These are phyloP conservation scores for Molossus alvarezi DNA, from an alignment of 2,797 vertebrate genomes.

Conservation along the genomic window DNA sequence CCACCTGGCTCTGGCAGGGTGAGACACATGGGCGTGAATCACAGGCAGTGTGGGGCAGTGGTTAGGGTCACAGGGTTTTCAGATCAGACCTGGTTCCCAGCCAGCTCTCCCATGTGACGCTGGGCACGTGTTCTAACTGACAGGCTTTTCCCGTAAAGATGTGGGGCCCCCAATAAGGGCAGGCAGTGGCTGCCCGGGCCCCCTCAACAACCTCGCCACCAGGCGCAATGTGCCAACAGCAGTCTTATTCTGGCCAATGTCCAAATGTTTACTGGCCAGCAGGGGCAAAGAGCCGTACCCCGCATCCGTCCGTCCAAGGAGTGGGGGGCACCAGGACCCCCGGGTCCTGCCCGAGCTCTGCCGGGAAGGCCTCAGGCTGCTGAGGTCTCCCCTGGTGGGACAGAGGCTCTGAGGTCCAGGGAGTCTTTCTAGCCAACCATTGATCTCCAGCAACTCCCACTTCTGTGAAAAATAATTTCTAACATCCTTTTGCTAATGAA, in stretches of 20 bases:
- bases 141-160: neutral
- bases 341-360: neutral
- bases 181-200: neutral
- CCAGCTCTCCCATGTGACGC: rapidly evolving
- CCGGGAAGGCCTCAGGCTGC: neutral
- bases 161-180: neutral
- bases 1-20: too few species aligned
- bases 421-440: neutral
- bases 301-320: neutral
- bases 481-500: neutral
- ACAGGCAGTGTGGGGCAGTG: neutral
- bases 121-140: neutral
- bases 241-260: neutral
- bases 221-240: neutral
- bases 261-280: neutral
- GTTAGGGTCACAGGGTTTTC: neutral
- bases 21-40: neutral
- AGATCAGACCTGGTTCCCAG: neutral
- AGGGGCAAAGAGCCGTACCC: neutral
- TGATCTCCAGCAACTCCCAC: neutral
- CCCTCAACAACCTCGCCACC: neutral
- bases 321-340: neutral
- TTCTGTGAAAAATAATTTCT: neutral
- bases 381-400: rapidly evolving
- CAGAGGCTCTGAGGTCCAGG: rapidly evolving